Evolutionary conservation across 1,140 invertebrate genomes (phyloP).

Genomic region (Neoseiulus cucumeris): DNA sequence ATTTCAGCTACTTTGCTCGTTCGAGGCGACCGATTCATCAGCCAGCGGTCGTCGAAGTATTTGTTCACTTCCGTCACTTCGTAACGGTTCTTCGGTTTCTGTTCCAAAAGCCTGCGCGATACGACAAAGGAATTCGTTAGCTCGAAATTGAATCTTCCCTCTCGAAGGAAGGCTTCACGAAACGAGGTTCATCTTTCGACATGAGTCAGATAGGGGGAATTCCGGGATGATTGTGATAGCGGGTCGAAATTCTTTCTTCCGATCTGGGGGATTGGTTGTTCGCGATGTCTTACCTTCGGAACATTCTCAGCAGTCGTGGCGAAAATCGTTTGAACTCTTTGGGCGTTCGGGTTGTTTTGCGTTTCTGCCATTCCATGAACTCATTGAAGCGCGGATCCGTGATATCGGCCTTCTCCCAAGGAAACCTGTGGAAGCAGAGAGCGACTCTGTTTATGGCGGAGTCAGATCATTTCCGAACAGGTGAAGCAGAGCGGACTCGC

Average conservation of each 20-base stretch:
- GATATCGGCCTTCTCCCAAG: slow-evolving; percentile 79
- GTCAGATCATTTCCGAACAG: too few species aligned
- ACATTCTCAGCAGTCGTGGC: slow-evolving; percentile 41
- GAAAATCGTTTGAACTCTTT: slow-evolving; percentile 40
- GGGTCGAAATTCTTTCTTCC: too few species aligned
- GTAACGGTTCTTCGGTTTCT: slow-evolving; percentile 48
- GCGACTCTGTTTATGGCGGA: neutral
- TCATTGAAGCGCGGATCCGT: slow-evolving; percentile 32
- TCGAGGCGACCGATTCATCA: slow-evolving; percentile 21
- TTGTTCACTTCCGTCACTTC: slow-evolving; percentile 49
- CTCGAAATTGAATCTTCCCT: too few species aligned
- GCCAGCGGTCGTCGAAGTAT: slow-evolving; percentile 49
- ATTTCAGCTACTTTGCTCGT: slow-evolving; percentile 9
- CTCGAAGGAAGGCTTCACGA: too few species aligned
- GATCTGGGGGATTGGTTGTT: too few species aligned
- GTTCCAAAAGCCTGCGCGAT: slow-evolving; percentile 38
- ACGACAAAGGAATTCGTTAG: neutral
- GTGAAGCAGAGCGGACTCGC: too few species aligned
- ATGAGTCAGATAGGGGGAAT: too few species aligned
- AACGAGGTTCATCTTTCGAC: too few species aligned
- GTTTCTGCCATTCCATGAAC: slow-evolving; percentile 46
- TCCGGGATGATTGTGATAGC: too few species aligned
- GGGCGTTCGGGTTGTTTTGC: slow-evolving; percentile 46
- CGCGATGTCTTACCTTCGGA: slow-evolving; percentile 38
- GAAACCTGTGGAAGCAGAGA: slow-evolving; percentile 36